These are phyloP conservation scores for Telmatherina bonti DNA, from an alignment of 2,797 vertebrate genomes.

Conservation along the genomic window DNA sequence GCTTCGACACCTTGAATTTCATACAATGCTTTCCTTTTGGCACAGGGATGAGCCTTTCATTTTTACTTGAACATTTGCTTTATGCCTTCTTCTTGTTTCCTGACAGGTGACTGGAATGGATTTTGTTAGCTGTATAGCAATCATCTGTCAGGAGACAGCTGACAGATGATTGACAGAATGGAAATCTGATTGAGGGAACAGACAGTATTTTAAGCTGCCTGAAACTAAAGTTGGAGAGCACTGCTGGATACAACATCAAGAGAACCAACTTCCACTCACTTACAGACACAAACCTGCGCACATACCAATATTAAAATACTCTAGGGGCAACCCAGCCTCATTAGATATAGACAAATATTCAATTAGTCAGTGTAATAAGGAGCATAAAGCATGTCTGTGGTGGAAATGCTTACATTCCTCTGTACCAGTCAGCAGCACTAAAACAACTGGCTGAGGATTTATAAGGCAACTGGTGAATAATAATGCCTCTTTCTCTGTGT, in stretches of 20 bases:
- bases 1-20: conserved; percentile 6
- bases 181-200: conserved; percentile 2
- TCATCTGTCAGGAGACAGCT: not conserved
- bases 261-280: conserved; percentile 12
- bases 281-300: conserved; percentile 18
- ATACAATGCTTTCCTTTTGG: not conserved
- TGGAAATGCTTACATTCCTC: conserved; percentile 47
- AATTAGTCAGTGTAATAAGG: conserved; percentile 72
- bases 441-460: conserved; percentile 68
- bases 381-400: conserved; percentile 68
- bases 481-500: conserved; percentile 53
- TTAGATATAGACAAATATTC: conserved; percentile 75
- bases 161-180: conserved; percentile 17
- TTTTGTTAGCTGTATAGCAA: conserved; percentile 1
- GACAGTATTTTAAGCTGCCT: not conserved
- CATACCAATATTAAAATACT: conserved; percentile 30
- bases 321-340: conserved; percentile 58
- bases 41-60: conserved; percentile 2
- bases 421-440: conserved; percentile 60
- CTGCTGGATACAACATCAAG: conserved; percentile 7
- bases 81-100: not conserved
- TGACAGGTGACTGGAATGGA: conserved; percentile 9
- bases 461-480: conserved; percentile 56
- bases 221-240: conserved; percentile 23
- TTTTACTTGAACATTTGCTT: not conserved